A percentile compares a stretch with the other conserved stretches of the same genome.
Evolutionary conservation across 2,113 vertebrate genomes (phyloP).

Genomic region (Chrysemys picta): DNA sequence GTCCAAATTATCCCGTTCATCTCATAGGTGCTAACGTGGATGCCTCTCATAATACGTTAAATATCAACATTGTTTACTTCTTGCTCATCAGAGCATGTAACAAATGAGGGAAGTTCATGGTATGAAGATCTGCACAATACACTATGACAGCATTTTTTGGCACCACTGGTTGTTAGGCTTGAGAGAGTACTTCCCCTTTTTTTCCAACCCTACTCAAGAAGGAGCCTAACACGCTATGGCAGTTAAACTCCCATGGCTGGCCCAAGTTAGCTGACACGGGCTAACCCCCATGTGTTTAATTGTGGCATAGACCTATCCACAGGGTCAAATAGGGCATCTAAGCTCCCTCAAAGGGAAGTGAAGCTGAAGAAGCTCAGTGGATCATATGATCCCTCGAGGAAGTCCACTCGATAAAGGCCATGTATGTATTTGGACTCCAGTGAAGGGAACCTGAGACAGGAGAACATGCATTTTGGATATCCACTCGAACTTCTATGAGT

Average conservation of each 20-base stretch:
- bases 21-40: background rate
- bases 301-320: no score
- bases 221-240: background rate
- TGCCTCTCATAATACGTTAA: no score
- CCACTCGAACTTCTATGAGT: background rate
- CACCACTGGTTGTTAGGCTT: background rate
- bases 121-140: background rate
- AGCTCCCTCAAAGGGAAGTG: background rate
- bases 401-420: background rate
- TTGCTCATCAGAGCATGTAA: background rate
- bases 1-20: background rate
- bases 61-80: background rate
- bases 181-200: background rate
- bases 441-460: background rate
- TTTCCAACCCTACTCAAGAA: background rate
- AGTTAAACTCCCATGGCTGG: no score
- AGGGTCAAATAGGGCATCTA: background rate
- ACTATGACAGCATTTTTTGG: background rate
- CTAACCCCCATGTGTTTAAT: no score
- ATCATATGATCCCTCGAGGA: background rate
- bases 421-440: background rate
- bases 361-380: background rate
- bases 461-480: background rate
- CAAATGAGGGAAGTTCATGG: background rate
- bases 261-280: no score